Evolutionary conservation across 2,113 vertebrate genomes (phyloP), one percentile per base, ranked within the genome.

Genomic region (Gopherus flavomarginatus): DNA sequence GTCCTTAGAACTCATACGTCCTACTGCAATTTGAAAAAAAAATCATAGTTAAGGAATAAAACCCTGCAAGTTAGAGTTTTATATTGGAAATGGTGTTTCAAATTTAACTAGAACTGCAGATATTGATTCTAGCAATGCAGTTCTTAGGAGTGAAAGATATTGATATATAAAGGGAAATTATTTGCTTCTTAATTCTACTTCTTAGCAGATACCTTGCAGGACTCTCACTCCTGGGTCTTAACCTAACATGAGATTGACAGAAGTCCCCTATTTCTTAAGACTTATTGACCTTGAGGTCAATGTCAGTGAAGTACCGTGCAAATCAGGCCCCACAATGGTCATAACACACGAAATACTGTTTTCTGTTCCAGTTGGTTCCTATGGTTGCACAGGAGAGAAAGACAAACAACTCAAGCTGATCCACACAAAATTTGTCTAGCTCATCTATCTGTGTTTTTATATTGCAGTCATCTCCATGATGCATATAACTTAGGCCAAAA

Each of bases 181-280:
- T 6, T 90, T 85, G 87, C 59, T 17, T 56, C 16, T 26, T 29
- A 42, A 24, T 1, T 38, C 2, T 38, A 19, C 19, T 91, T 90
- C 59, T 81, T 11, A 6, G 4, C 47, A n/a, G 3, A 8, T 0
- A 0, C 57, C n/a, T 85, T 81, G n/a, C 19, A 57, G 29, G 7
- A 44, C 53, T 24, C 57, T 21, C 14, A 29, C 5, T 83, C 47
- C 65, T 75, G 69, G 81, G 83, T 94, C 16, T 50, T 69, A 81
- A 0, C 27, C 86, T 49, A 9, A 11, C 42, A 3, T 85, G 8
- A 1, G 2, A 49, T 35, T 0, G 0, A 16, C 44, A 88, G 29
- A 65, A 75, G 22, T 88, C 89, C 62, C 92, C 6, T 3, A 0
- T 86, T 21, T 10, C n/a, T 80, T 77, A 80, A 22, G 16, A 59